Percentiles rank a stretch among this genome's conserved stretches.
Conservation (phyloP, 64 coral and sea anemone species). For the Acropora tenuis region DNA sequence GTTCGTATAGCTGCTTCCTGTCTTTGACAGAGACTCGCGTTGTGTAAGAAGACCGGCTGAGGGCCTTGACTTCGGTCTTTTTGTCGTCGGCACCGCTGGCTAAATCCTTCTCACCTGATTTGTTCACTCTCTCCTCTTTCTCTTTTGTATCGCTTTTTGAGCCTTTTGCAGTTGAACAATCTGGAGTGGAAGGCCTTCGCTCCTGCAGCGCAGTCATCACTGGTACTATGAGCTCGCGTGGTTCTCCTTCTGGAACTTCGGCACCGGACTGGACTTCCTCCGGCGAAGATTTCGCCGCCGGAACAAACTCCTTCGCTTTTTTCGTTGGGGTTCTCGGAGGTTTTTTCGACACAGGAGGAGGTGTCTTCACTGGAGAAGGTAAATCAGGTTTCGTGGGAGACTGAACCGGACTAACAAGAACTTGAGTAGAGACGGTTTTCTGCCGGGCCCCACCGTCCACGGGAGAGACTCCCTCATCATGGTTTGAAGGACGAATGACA, state of each 20-base stretch:
- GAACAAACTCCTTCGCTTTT: slow-evolving; percentile 1
- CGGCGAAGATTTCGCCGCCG: background rate
- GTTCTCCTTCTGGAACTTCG: background rate
- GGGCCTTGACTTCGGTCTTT: background rate
- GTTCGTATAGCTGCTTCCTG: slow-evolving; percentile 60
- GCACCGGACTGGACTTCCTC: background rate
- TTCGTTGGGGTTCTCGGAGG: background rate
- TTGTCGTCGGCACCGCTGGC: background rate
- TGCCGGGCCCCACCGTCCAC: background rate
- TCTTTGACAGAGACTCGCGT: slow-evolving; percentile 65
- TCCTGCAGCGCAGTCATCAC: slow-evolving; percentile 41
- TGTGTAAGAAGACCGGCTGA: slow-evolving; percentile 6
- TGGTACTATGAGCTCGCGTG: slow-evolving; percentile 40
- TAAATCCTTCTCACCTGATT: background rate
- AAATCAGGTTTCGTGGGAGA: background rate
- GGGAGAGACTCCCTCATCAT: background rate
- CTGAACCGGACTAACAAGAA: background rate
- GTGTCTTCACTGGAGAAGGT: background rate
- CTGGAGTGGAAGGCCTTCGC: slow-evolving; percentile 14
- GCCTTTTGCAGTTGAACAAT: slow-evolving; percentile 5
- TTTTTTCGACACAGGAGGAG: background rate
- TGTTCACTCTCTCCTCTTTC: slow-evolving; percentile 1
- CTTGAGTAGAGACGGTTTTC: background rate
- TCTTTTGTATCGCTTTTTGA: background rate
- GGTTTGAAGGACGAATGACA: background rate